Evolutionary conservation across 23 tunicate species (phyloP).

Genomic region (Styela clava): DNA sequence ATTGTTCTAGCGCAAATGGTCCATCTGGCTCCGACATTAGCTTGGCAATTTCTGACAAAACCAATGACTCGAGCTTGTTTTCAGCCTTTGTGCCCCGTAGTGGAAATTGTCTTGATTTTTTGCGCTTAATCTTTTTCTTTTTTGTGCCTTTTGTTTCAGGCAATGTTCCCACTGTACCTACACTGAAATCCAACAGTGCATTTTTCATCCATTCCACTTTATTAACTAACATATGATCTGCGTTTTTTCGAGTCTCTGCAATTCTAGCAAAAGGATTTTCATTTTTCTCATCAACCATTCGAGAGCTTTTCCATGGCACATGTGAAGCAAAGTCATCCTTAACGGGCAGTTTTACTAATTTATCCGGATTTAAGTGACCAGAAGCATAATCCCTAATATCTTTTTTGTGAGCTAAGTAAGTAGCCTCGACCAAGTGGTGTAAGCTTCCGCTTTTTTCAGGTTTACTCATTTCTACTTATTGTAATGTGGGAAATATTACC

Average conservation of each 20-base stretch:
- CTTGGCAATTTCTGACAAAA: conserved; percentile 22
- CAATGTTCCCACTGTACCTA: conserved; percentile 59
- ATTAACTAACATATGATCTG: background rate
- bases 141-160: conserved; percentile 4
- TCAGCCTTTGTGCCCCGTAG: conserved; percentile 17
- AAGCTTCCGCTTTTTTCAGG: background rate
- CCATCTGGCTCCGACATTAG: background rate
- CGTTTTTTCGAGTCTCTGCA: conserved; percentile 5
- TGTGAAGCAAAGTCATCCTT: background rate
- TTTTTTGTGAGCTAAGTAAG: conserved; percentile 45
- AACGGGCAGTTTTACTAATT: conserved; percentile 18
- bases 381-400: conserved; percentile 55
- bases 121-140: background rate
- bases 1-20: background rate
- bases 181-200: conserved; percentile 61
- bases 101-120: background rate
- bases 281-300: background rate
- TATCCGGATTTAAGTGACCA: conserved; percentile 61
- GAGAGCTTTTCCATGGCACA: conserved; percentile 17
- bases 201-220: conserved; percentile 38
- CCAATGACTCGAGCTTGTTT: conserved; percentile 20
- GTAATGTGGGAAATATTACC: too few relatives aligned
- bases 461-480: too few relatives aligned
- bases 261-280: background rate
- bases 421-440: conserved; percentile 42